phyloP scores from a whole-genome alignment of 53 echinoderm and acorn worm species.

The Holothuria leucospilota region DNA sequence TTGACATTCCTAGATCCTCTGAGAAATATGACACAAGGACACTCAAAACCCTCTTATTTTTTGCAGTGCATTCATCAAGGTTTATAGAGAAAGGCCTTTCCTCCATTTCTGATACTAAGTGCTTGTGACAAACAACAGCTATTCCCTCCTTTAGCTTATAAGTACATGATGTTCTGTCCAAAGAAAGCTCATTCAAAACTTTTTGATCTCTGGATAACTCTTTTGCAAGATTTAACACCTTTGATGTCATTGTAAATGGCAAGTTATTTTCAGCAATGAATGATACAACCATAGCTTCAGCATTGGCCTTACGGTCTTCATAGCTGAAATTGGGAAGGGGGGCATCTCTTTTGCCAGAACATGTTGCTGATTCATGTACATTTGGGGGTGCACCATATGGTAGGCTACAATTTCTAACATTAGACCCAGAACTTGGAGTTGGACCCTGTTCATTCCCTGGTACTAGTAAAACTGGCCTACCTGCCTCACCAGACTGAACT shows the following conservation, averaged over 20 bases:
- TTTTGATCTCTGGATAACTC: slow-evolving; percentile 50
- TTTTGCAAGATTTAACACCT: not conserved
- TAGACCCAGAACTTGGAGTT: not conserved
- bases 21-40: slow-evolving; percentile 54
- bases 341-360: slow-evolving; percentile 63
- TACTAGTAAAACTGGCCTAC: too few relatives aligned
- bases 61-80: slow-evolving; percentile 53
- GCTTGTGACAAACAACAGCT: slow-evolving; percentile 25
- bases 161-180: slow-evolving; percentile 49
- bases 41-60: slow-evolving; percentile 57
- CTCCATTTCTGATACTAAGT: slow-evolving; percentile 25
- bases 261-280: slow-evolving; percentile 16
- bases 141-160: slow-evolving; percentile 61
- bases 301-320: slow-evolving; percentile 20
- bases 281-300: slow-evolving; percentile 43
- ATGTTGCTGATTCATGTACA: slow-evolving; percentile 48
- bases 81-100: slow-evolving; percentile 31
- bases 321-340: slow-evolving; percentile 60
- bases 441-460: too few relatives aligned
- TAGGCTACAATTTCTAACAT: slow-evolving; percentile 15
- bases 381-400: slow-evolving; percentile 62
- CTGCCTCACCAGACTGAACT: slow-evolving; percentile 66
- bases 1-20: slow-evolving; percentile 32
- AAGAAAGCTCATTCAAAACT: slow-evolving; percentile 38
- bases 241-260: not conserved